phyloP scores from a whole-genome alignment of 2,888 invertebrate species.

The Tachystola acroxantha region DNA sequence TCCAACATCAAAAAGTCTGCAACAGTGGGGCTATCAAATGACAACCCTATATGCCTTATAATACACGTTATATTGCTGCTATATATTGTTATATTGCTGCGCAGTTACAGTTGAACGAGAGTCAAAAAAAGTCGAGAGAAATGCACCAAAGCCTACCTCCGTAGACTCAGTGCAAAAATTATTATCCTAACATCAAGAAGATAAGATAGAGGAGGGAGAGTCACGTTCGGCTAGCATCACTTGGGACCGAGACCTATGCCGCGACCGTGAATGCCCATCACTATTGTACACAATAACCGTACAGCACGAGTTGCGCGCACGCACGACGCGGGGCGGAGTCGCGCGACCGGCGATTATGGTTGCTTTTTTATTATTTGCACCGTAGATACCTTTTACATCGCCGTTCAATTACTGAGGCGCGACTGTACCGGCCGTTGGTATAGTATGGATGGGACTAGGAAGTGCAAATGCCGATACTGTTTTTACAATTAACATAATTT shows the following conservation, averaged over 20 bases:
- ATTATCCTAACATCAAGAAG: no score
- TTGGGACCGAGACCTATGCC: neutral
- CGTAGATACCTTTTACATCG: constrained; percentile 77
- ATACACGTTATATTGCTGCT: no score
- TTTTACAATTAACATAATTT: neutral
- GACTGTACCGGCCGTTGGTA: constrained; percentile 31
- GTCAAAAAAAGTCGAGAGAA: no score
- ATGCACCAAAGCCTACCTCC: no score
- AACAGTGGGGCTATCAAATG: no score
- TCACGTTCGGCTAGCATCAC: no score
- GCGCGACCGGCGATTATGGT: constrained; percentile 67
- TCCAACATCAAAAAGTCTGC: no score
- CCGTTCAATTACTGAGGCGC: constrained; percentile 74
- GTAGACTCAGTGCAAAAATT: no score
- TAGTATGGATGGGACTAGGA: constrained; percentile 34
- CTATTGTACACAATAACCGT: constrained; percentile 42
- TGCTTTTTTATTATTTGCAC: constrained; percentile 63
- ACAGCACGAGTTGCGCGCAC: constrained; percentile 31
- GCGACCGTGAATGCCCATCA: neutral
- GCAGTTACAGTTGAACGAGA: no score
- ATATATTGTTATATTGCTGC: no score
- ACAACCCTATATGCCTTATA: no score
- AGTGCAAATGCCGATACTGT: neutral
- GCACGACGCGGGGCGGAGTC: constrained; percentile 52
- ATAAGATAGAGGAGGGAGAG: no score